Base-by-base conservation (phyloP, 1,140 invertebrate genomes). In the Aphelinus certus region DNA sequence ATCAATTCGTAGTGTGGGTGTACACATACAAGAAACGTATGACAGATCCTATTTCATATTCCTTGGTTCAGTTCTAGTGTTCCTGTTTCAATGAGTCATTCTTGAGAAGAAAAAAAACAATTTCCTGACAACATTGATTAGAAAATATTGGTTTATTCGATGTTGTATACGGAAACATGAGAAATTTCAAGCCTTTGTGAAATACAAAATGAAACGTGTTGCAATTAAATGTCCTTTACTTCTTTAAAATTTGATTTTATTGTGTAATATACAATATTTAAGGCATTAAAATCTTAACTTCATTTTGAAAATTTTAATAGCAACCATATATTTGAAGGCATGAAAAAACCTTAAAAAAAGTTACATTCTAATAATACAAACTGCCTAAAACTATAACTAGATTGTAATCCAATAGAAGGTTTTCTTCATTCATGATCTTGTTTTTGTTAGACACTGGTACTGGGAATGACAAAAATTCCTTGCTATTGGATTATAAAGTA, bases 351-450 rank as follows among this genome's bases (percentile, higher is more conserved):
- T 55, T 71, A 63, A 47, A 56, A 64, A 73, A 66, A 73, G 1
- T 43, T 64, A 57, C 65, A 48, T 56, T 2, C 46, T 46, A 47
- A 60, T 73, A 58, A 58, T 49, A 71, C 6, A 56, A 26, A 26
- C 26, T 26, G 5, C 64, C 6, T 56, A 10, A 71, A 71, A 45
- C n/a, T 63, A 55, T 47, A 1, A 4, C 7, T 67, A 55, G 46
- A 63, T 56, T 56, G 42, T 64, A 66, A 66, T 66, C 55, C 70
- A 65, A 65, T 57, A 64, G 61, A 49, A 65, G 61, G 65, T 56
- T 71, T 57, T 71, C 26, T 26, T 26, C 56, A 48, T 26, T 26
- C 1, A 2, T 3, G 42, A 5, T 60, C 45, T 60, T 43, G 10
- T 60, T 4, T 45, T n/a, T n/a, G 6, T 42, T 45, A 45, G 9